Evolutionary conservation across 2,113 vertebrate species (phyloP).

Genomic region (Malurus melanocephalus): DNA sequence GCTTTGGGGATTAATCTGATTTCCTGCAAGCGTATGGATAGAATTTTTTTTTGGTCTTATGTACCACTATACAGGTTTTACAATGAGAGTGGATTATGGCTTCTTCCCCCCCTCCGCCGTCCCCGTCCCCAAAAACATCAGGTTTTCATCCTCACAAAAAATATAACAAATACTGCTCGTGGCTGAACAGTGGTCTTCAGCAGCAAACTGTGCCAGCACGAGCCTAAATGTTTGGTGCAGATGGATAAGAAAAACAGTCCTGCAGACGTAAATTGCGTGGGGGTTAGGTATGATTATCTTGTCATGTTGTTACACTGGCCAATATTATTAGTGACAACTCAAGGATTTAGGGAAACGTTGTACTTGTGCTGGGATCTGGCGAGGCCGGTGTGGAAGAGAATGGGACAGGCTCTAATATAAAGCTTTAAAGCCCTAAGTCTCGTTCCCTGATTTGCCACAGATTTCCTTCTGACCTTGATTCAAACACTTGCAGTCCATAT

Average conservation of each 20-base stretch:
- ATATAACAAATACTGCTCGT: not conserved
- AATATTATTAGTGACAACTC: not conserved
- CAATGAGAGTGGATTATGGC: conserved; percentile 38
- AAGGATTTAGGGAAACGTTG: not conserved
- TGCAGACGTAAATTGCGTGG: not conserved
- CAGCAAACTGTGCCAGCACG: not conserved
- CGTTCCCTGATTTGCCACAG: not conserved
- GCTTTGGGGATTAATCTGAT: conserved; percentile 69
- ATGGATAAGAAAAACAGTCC: not conserved
- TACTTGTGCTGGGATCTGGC: not conserved
- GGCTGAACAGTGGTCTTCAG: not conserved
- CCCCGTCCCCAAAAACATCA: not conserved
- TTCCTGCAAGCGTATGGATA: conserved; percentile 53
- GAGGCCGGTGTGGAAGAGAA: accelerated
- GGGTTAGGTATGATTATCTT: not conserved
- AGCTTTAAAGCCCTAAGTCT: not conserved
- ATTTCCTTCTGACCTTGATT: conserved; percentile 27
- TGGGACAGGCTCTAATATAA: not conserved
- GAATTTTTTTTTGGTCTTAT: conserved; percentile 14
- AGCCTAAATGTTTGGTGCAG: not conserved
- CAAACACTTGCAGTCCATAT: not conserved
- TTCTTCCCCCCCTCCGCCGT: not conserved
- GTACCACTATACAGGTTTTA: conserved; percentile 28
- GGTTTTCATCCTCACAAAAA: conserved; percentile 2
- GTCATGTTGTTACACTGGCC: not conserved